A percentile compares a stretch with the other conserved stretches of the same genome.
Conservation (phyloP, 1,140 invertebrate species). For the Brachionus rubens region DNA sequence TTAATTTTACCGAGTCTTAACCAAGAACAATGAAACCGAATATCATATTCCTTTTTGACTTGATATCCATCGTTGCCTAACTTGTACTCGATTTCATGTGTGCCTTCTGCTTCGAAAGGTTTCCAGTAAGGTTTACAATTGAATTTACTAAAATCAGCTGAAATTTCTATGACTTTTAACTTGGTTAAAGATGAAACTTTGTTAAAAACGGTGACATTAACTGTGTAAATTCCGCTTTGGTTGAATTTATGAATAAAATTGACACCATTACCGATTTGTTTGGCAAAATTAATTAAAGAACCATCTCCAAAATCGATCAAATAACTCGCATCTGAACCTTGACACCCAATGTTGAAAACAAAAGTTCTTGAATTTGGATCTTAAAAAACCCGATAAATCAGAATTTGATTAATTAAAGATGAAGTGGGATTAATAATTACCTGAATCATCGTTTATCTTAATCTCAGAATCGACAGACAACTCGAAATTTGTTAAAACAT, state of each 20-base stretch:
- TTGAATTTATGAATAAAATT: not conserved
- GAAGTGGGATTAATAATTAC: not conserved
- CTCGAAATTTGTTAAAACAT: no score
- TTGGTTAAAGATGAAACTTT: not conserved
- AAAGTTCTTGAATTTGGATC: constrained; percentile 1
- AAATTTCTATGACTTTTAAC: not conserved
- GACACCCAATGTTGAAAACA: not conserved
- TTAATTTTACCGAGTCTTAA: constrained; percentile 22
- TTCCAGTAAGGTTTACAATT: constrained; percentile 7
- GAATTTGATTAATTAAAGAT: not conserved
- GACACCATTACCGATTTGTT: not conserved
- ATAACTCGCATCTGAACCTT: not conserved
- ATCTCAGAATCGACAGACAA: no score
- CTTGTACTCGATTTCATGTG: not conserved
- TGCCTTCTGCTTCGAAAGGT: constrained; percentile 1
- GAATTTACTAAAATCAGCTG: not conserved
- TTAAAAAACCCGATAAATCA: not conserved
- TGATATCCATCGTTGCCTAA: not conserved
- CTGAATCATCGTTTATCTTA: constrained; percentile 9
- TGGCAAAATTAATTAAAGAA: constrained; percentile 1
- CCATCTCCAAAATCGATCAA: constrained; percentile 6
- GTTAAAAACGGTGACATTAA: not conserved
- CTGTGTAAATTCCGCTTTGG: not conserved
- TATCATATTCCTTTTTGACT: constrained; percentile 18
- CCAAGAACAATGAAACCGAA: constrained; percentile 20